Percentiles rank a stretch among this genome's conserved stretches.
phyloP scores from a whole-genome alignment of 2,888 invertebrate genomes.

The Tipula confusa region DNA sequence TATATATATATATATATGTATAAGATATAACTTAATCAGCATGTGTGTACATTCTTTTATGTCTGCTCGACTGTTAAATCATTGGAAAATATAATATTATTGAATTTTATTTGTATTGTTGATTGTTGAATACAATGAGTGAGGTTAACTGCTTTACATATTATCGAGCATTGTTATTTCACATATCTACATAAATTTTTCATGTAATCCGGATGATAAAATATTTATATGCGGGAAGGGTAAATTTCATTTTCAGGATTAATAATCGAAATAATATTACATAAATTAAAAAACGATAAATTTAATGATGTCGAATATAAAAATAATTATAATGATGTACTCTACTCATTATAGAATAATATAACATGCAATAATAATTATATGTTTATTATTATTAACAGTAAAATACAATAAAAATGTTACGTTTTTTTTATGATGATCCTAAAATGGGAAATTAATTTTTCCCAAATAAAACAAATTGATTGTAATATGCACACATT shows the following conservation, averaged over 20 bases:
- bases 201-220: not conserved
- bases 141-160: not conserved
- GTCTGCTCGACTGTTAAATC: not conserved
- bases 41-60: not conserved
- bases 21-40: not conserved
- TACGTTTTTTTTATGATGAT: not conserved
- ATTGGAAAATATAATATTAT: not conserved
- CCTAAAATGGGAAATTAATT: no score
- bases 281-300: constrained; percentile 25
- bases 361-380: not conserved
- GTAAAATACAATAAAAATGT: not conserved
- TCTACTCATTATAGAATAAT: not conserved
- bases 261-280: not conserved
- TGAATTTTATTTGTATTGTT: not conserved
- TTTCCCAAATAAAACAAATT: no score
- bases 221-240: not conserved
- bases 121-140: not conserved
- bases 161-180: not conserved
- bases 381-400: not conserved
- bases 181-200: not conserved
- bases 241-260: not conserved
- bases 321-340: not conserved
- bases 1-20: not conserved
- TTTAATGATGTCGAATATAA: not conserved
- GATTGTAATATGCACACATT: no score